A percentile compares a stretch with the other conserved stretches of the same genome.
phyloP scores from a whole-genome alignment of 1,140 invertebrate species.

The Paraescarpia echinospica region DNA sequence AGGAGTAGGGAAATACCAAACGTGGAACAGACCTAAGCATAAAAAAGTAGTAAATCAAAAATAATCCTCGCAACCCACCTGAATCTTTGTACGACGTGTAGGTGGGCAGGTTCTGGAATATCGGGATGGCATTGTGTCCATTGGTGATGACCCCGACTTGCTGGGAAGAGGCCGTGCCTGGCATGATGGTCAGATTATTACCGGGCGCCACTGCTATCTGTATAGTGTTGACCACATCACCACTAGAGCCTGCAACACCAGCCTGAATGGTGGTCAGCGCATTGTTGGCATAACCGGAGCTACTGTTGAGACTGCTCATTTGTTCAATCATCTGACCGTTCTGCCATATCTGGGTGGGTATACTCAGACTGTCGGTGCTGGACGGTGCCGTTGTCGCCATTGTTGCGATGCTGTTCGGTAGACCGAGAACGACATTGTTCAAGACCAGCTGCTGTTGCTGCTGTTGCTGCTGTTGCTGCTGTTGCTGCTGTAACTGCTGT shows the following conservation, averaged over 20 bases:
- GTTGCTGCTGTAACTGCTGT: not conserved
- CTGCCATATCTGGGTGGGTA: not conserved
- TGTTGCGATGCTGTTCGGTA: not conserved
- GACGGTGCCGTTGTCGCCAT: not conserved
- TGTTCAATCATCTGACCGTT: constrained; percentile 1
- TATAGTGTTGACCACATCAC: not conserved
- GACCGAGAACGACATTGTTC: not conserved
- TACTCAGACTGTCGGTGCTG: not conserved
- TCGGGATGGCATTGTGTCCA: not conserved
- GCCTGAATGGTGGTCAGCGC: not conserved
- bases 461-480: not conserved
- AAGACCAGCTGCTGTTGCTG: not conserved
- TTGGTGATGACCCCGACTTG: not conserved
- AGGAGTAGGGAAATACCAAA: not conserved
- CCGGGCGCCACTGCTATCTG: not conserved
- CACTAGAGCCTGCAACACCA: not conserved
- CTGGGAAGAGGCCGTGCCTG: not conserved
- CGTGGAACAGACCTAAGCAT: not conserved
- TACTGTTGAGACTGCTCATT: not conserved
- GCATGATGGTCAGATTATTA: not conserved
- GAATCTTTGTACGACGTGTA: not conserved
- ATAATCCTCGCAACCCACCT: not conserved
- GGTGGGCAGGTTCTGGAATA: not conserved
- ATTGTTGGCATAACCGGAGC: not conserved
- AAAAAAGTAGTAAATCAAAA: not conserved